Evolutionary conservation across 2,797 vertebrate genomes (phyloP), one percentile per base, ranked within the genome.

Genomic region (Cuniculus paca): DNA sequence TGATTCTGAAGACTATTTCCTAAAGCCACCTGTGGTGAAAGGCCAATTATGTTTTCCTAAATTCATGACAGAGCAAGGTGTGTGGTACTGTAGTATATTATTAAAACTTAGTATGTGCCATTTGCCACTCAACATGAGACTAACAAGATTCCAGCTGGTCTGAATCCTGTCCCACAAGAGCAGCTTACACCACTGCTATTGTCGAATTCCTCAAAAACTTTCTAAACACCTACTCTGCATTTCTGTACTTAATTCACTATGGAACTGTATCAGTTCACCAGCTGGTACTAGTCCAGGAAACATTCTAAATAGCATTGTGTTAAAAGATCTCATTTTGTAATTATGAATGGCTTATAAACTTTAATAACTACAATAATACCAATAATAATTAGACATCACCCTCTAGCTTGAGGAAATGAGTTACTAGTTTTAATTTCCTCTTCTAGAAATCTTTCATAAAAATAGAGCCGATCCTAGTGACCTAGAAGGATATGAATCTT

Each of bases 321-420:
- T 50, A 22, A 26, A 74, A 72, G 63, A 31, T 65, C 80, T 68
- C 13, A 6, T 90, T 95, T 61, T 88, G 52, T 86, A 89, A 95
- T 92, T 96, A 78, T 14, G 48, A 82, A 52, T 36, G 52, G 74
- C 90, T 87, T 84, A n/a, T 87, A 87, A 91, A 90, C 94, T 78
- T 87, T 93, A 90, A 88, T 72, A 88, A 88, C 56, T 17, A 36
- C 63, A 74, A 78, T 87, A 78, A 92, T 39, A 93, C 9, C 82
- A 75, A 74, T 58, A 58, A 45, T 61, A 91, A 86, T 6, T 65
- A 36, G 54, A 39, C 61, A 65, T 19, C 88, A 54, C 85, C 94
- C 65, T 96, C 80, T n/a, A 74, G 86, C 56, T 85, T 85, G 48
- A 81, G 58, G 87, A 61, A 92, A 75, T 50, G 50, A 85, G 61